These are phyloP conservation scores for Drosophila borborema DNA, from an alignment of 2,888 invertebrate genomes.

Conservation along the genomic window DNA sequence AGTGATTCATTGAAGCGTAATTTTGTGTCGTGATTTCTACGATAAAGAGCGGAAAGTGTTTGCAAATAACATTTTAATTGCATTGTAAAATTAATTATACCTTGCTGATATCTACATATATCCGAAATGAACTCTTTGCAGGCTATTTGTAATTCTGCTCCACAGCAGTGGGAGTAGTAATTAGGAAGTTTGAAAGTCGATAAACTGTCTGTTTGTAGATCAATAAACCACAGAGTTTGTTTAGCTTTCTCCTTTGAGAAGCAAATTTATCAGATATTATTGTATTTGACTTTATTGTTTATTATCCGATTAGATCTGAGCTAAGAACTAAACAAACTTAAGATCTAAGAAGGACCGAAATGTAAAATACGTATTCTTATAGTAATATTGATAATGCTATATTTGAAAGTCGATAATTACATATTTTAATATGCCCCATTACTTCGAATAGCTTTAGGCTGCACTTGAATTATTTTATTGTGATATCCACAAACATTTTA, in stretches of 20 bases:
- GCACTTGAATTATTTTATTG: neutral
- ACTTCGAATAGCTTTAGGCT: neutral
- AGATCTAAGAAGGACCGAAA: neutral
- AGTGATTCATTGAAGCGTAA: conserved; percentile 44
- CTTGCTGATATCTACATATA: neutral
- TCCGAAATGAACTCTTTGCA: neutral
- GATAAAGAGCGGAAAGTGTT: neutral
- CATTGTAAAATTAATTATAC: conserved; percentile 1
- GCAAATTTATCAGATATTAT: neutral
- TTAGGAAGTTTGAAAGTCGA: neutral
- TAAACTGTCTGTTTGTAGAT: neutral
- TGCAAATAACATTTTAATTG: conserved; percentile 17
- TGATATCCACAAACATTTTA: neutral
- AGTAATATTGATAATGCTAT: neutral
- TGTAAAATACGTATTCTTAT: no score
- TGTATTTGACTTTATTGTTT: neutral
- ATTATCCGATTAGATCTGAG: neutral
- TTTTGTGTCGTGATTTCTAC: conserved; percentile 31
- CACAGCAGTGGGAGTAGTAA: neutral
- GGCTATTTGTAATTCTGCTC: neutral
- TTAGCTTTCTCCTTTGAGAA: neutral
- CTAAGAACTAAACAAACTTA: neutral
- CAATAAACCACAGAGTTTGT: no score
- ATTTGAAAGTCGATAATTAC: neutral
- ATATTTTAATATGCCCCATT: neutral